These are phyloP conservation scores for Malacosoma neustria DNA, from an alignment of 2,888 invertebrate genomes.

Conservation along the genomic window DNA sequence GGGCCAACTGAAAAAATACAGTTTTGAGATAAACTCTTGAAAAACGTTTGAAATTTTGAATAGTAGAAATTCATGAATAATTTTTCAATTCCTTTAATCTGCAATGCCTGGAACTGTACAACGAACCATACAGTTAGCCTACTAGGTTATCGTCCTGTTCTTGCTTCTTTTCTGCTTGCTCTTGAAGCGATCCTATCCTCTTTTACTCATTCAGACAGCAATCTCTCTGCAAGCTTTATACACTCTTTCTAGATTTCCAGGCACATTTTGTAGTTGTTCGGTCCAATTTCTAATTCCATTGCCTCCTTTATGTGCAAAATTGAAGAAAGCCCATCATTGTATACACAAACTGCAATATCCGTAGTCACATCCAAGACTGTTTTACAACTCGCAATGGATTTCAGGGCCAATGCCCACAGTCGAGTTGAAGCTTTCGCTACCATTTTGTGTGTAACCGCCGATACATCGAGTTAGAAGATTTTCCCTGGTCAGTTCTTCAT, in stretches of 20 bases:
- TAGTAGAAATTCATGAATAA: slow-evolving; percentile 1
- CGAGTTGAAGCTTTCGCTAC: too few species aligned
- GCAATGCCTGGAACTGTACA: slow-evolving; percentile 3
- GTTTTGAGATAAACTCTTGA: too few species aligned
- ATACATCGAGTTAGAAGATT: too few species aligned
- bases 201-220: neutral
- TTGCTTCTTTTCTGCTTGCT: slow-evolving; percentile 3
- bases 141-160: slow-evolving; percentile 3
- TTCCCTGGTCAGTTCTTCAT: too few species aligned
- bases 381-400: too few species aligned
- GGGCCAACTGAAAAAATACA: too few species aligned
- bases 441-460: too few species aligned
- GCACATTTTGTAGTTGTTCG: neutral
- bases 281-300: neutral
- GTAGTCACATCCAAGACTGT: too few species aligned
- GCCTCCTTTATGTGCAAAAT: slow-evolving; percentile 1
- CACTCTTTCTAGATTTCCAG: neutral
- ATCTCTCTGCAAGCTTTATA: slow-evolving; percentile 1
- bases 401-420: too few species aligned
- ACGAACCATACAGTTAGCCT: slow-evolving; percentile 1
- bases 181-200: slow-evolving; percentile 1
- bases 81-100: neutral
- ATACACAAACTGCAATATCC: too few species aligned
- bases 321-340: neutral
- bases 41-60: neutral